Evolutionary conservation across 2,888 invertebrate genomes (phyloP).

Genomic region (Oscheius sp.): DNA sequence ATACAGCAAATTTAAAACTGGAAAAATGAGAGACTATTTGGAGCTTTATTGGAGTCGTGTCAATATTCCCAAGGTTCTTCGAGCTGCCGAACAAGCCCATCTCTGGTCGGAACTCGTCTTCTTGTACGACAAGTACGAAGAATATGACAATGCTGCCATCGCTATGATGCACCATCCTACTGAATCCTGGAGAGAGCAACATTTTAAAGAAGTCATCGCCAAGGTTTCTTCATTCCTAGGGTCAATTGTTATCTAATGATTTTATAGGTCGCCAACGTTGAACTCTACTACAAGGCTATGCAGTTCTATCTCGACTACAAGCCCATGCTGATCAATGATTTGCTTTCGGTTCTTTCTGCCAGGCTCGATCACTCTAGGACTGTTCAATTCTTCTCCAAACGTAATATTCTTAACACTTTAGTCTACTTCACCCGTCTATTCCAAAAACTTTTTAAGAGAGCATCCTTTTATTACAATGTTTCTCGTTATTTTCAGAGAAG

Average conservation of each 20-base stretch:
- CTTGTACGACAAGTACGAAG: constrained; percentile 98
- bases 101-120: constrained; percentile 99
- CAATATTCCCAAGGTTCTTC: constrained; percentile 97
- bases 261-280: constrained; percentile 93
- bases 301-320: constrained; percentile 98
- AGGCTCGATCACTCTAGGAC: constrained; percentile 94
- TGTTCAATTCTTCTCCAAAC: constrained; percentile 78
- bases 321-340: constrained; percentile 92
- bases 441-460: too few species aligned
- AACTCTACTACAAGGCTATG: constrained; percentile 97
- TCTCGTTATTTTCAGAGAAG: constrained; percentile 74
- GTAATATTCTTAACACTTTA: constrained; percentile 59
- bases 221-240: constrained; percentile 65
- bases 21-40: constrained; percentile 97
- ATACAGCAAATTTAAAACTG: constrained; percentile 98
- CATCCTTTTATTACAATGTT: too few species aligned
- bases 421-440: too few species aligned
- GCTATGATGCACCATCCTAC: constrained; percentile 99
- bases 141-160: constrained; percentile 97
- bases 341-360: constrained; percentile 92
- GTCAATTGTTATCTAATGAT: neutral
- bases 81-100: constrained; percentile 99
- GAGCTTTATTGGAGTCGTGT: constrained; percentile 99
- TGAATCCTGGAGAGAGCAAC: constrained; percentile 98
- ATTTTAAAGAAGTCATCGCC: constrained; percentile 86